Conservation (phyloP, 2,888 invertebrate genomes). For the Tridacna crocea region DNA sequence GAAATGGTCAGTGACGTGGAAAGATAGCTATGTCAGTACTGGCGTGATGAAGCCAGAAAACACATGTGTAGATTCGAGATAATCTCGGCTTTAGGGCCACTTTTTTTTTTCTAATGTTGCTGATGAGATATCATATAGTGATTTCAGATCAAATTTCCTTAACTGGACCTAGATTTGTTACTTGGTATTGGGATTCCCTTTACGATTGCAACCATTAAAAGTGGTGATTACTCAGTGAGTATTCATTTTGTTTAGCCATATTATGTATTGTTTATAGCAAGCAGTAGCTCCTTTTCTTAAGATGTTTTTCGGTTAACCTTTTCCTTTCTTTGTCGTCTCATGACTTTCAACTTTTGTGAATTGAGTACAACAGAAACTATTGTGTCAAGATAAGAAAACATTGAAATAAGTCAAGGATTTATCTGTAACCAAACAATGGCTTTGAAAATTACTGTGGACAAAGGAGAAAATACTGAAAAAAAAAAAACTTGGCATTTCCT, state of each 20-base stretch:
- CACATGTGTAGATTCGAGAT: not conserved
- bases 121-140: no score
- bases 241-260: not conserved
- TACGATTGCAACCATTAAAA: slow-evolving; percentile 77
- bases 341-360: not conserved
- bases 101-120: no score
- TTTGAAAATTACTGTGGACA: no score
- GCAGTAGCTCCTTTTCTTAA: not conserved
- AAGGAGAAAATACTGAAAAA: no score
- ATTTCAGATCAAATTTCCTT: slow-evolving; percentile 37
- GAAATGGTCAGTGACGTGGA: no score
- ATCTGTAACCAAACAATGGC: no score
- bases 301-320: not conserved
- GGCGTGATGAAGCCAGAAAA: no score
- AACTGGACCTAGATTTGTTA: slow-evolving; percentile 76
- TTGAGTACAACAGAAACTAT: not conserved
- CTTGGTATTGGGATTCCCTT: slow-evolving; percentile 84
- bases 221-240: slow-evolving; percentile 73
- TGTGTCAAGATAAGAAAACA: not conserved
- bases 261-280: not conserved
- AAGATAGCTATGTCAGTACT: no score
- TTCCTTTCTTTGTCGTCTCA: not conserved
- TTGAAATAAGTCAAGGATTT: no score
- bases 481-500: no score
- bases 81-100: not conserved